A percentile compares a stretch with the other conserved stretches of the same genome.
Conservation (phyloP, 2,888 invertebrate species). For the Clunio marinus region DNA sequence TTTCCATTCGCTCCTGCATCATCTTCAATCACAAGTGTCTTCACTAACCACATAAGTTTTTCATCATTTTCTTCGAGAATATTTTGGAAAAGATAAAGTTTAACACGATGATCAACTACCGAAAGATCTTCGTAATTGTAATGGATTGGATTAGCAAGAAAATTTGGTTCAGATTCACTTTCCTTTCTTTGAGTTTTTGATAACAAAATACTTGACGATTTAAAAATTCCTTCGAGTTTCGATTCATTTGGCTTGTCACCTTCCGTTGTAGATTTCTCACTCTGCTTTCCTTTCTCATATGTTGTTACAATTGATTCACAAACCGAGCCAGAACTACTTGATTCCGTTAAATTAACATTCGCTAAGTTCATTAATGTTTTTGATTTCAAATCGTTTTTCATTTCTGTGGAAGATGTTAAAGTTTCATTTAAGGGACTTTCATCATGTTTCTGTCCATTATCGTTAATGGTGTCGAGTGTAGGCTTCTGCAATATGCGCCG, state of each 20-base stretch:
- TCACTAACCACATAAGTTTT: slow-evolving; percentile 54
- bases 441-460: slow-evolving; percentile 43
- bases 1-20: slow-evolving; percentile 44
- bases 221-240: slow-evolving; percentile 49
- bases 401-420: background rate
- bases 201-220: slow-evolving; percentile 52
- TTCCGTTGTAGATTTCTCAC: no score
- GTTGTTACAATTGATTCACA: slow-evolving; percentile 61
- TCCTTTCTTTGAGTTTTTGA: slow-evolving; percentile 48
- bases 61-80: slow-evolving; percentile 56
- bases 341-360: slow-evolving; percentile 55
- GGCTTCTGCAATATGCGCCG: slow-evolving; percentile 51
- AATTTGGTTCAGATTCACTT: slow-evolving; percentile 42
- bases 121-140: slow-evolving; percentile 56
- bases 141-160: slow-evolving; percentile 47
- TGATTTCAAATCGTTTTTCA: background rate
- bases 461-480: slow-evolving; percentile 53
- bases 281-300: slow-evolving; percentile 50
- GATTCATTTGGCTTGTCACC: slow-evolving; percentile 12
- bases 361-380: slow-evolving; percentile 40
- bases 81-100: slow-evolving; percentile 55
- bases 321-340: slow-evolving; percentile 60
- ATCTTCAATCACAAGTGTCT: slow-evolving; percentile 52
- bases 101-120: slow-evolving; percentile 58
- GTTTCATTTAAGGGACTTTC: slow-evolving; percentile 40